A percentile compares a stretch with the other conserved stretches of the same genome.
Conservation (phyloP, 2,888 invertebrate genomes). For the Ethmia dodecea region DNA sequence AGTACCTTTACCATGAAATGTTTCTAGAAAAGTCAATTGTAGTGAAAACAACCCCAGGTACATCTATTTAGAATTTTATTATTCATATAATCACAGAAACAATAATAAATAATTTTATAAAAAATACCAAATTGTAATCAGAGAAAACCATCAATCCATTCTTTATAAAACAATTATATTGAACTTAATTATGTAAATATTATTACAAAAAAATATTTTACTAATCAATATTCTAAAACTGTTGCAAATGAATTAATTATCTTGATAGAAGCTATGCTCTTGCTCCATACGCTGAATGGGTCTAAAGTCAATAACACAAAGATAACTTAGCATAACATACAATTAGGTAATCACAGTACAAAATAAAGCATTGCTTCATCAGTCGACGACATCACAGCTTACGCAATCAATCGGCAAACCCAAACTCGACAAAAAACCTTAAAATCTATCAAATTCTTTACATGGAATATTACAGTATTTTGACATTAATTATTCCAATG, state of each 20-base stretch:
- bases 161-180: constrained; percentile 33
- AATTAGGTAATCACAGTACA: constrained; percentile 72
- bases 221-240: constrained; percentile 34
- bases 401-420: constrained; percentile 57
- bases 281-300: constrained; percentile 27
- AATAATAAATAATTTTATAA: constrained; percentile 59
- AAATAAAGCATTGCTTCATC: constrained; percentile 73
- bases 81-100: constrained; percentile 65
- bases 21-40: no score
- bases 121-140: constrained; percentile 50
- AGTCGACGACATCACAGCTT: constrained; percentile 71
- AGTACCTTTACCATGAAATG: no score
- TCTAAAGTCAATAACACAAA: constrained; percentile 49
- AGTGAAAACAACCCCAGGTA: no score
- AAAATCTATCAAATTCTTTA: constrained; percentile 24
- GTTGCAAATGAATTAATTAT: constrained; percentile 19
- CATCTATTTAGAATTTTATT: no score
- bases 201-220: constrained; percentile 34
- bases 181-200: constrained; percentile 34
- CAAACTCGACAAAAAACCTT: constrained; percentile 43
- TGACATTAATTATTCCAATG: constrained; percentile 16
- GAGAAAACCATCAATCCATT: constrained; percentile 31
- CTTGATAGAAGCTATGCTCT: constrained; percentile 50
- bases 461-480: constrained; percentile 31
- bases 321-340: constrained; percentile 54